These are phyloP conservation scores for Pristiophorus japonicus DNA, from an alignment of 2,113 vertebrate genomes.

Conservation along the genomic window DNA sequence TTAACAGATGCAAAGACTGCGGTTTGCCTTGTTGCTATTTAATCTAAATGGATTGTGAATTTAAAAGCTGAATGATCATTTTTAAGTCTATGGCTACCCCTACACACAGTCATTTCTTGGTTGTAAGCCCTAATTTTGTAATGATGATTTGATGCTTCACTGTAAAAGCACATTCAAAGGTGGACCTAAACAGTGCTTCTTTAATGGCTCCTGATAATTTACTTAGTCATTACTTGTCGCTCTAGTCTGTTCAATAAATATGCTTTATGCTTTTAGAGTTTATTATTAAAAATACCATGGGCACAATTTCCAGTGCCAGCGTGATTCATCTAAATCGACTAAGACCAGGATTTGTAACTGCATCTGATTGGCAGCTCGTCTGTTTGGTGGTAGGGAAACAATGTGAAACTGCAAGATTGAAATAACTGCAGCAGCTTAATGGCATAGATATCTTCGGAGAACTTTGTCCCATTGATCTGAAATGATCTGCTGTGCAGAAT, in stretches of 20 bases:
- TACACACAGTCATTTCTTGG: too few species aligned
- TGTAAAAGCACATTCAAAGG: neutral
- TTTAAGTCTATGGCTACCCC: neutral
- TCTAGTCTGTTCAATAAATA: neutral
- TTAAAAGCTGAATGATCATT: neutral
- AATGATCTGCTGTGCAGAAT: neutral
- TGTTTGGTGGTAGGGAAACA: neutral
- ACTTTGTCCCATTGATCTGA: too few species aligned
- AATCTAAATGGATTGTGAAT: neutral
- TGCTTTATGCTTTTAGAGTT: neutral
- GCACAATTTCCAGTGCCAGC: neutral
- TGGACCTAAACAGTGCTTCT: neutral
- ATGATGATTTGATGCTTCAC: neutral
- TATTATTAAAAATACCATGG: neutral
- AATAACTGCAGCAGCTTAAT: neutral
- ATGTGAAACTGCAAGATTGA: too few species aligned
- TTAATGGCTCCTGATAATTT: neutral
- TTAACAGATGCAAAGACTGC: neutral
- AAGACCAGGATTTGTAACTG: neutral
- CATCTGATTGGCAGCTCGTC: neutral
- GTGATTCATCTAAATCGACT: neutral
- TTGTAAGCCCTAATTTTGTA: neutral
- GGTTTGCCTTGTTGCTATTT: neutral
- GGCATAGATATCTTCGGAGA: neutral
- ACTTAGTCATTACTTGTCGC: neutral